Evolutionary conservation across 1,140 invertebrate genomes (phyloP), one percentile per base, ranked within the genome.

Genomic region (Tetragonula clypearis): DNA sequence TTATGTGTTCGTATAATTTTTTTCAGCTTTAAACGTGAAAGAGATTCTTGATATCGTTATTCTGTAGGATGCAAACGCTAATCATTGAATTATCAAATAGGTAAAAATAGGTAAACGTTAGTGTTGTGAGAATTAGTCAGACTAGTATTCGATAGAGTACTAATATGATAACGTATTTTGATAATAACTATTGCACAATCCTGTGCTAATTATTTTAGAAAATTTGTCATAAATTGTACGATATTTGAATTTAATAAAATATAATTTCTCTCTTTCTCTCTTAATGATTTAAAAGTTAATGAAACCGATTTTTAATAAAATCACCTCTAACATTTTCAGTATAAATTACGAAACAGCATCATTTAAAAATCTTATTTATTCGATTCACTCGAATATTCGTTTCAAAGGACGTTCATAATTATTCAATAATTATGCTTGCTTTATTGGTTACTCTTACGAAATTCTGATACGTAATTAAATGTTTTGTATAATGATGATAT

Each of bases 151-250:
- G 49, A 49, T n/a, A 49, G 11, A 23, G n/a, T n/a, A 9, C 9
- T 6, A 26, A 69, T 69, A 30, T 35, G 19, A 68, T 68, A 30
- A 17, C 9, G 17, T 35, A 69, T 41, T 69, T 21, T 41, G 17
- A 11, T 41, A 23, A 69, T 41, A 35, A 69, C 1, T 23, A 41
- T 6, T 41, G 8, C 41, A 21, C 21, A 35, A 17, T 14, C 19
- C 35, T 65, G 17, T 41, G 58, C n/a, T 75, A 86, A 84, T 88
- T 68, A 84, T 65, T 84, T 76, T 83, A 69, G 58, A 17, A 17
- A 68, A 73, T 86, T 87, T 23, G 17, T 1, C n/a, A 58, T 2
- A 30, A 30, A 30, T 58, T 15, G 8, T 35, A 15, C 30, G 35
- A 62, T 23, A 17, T 0, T 21, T n/a, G 6, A 76, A 76, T 76